Evolutionary conservation across 1,140 invertebrate genomes (phyloP).

Genomic region (Holcopasites calliopsidis): DNA sequence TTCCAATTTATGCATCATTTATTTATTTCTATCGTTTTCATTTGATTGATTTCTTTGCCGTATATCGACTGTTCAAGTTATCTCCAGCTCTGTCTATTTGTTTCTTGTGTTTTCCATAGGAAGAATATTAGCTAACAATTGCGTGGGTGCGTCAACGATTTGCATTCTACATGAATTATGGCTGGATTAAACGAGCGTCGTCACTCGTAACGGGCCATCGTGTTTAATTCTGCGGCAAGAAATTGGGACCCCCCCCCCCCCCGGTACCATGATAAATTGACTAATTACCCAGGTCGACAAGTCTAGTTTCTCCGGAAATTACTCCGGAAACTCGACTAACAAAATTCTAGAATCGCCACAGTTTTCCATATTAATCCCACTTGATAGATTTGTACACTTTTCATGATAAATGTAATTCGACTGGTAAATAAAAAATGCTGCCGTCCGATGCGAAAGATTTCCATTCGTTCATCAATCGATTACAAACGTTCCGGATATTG

Average conservation of each 20-base stretch:
- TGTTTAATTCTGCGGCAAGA: constrained; percentile 4
- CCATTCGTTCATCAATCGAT: too few species aligned
- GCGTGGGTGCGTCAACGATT: constrained; percentile 22
- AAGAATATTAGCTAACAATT: constrained; percentile 31
- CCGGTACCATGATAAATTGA: background rate
- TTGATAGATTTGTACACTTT: too few species aligned
- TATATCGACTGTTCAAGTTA: background rate
- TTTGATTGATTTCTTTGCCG: too few species aligned
- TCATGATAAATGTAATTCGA: too few species aligned
- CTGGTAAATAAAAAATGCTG: too few species aligned
- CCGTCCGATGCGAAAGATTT: too few species aligned
- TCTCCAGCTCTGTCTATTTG: background rate
- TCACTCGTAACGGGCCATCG: constrained; percentile 6
- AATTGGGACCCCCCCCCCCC: background rate
- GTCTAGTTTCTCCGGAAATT: background rate
- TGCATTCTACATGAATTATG: constrained; percentile 52
- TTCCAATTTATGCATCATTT: too few species aligned
- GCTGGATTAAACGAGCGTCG: constrained; percentile 23
- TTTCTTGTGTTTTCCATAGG: background rate
- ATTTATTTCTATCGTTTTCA: too few species aligned
- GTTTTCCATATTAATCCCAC: too few species aligned
- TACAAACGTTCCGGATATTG: too few species aligned
- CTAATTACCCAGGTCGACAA: background rate
- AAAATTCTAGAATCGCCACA: too few species aligned
- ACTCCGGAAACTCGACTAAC: background rate